Percentiles rank a stretch among this genome's conserved stretches.
Evolutionary conservation across 1,140 invertebrate species (phyloP).

Genomic region (Lepidurus apus): DNA sequence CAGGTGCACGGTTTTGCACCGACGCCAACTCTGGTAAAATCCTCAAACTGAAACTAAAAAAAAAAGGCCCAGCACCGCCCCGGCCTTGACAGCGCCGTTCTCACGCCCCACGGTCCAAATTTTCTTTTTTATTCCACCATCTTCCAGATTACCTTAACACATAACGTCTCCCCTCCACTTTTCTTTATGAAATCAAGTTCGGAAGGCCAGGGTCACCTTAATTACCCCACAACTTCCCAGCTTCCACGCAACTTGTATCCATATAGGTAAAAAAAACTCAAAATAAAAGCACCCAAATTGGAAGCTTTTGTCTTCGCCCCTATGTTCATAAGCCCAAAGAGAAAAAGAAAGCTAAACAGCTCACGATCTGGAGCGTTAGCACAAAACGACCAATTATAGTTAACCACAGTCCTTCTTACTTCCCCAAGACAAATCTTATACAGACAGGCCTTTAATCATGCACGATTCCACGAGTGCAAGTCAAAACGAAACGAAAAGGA

Average conservation of each 20-base stretch:
- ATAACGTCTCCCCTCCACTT: not conserved
- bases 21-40: conserved; percentile 9
- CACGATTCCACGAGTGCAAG: not conserved
- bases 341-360: not conserved
- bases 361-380: not conserved
- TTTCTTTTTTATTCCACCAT: conserved; percentile 8
- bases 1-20: conserved; percentile 6
- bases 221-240: not conserved
- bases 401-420: not conserved
- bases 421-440: not conserved
- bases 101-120: conserved; percentile 5
- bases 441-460: conserved; percentile 2
- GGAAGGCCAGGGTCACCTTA: conserved; percentile 17
- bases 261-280: not conserved
- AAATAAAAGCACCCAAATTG: not conserved
- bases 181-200: not conserved
- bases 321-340: not conserved
- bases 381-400: not conserved
- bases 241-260: not conserved
- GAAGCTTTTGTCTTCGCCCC: not conserved
- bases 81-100: not conserved
- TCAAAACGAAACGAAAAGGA: not conserved
- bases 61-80: not conserved
- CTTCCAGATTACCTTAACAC: conserved; percentile 2
- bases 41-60: not conserved